Evolutionary conservation across 2,888 invertebrate genomes (phyloP).

Genomic region (Ectemnius continuus): DNA sequence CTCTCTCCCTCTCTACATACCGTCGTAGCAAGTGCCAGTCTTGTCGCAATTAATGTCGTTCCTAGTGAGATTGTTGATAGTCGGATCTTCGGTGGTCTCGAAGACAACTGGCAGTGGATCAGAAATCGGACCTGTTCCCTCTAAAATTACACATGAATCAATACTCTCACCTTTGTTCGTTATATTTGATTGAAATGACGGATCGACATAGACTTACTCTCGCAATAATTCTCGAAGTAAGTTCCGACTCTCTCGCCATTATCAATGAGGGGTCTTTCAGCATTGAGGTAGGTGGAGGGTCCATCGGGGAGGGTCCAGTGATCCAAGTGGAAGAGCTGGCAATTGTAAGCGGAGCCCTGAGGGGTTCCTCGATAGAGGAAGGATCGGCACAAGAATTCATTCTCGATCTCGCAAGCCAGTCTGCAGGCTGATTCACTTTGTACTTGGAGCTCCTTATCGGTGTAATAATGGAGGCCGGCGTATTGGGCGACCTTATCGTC

Average conservation of each 20-base stretch:
- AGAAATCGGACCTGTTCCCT: slow-evolving; percentile 71
- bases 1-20: slow-evolving; percentile 79
- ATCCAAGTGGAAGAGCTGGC: slow-evolving; percentile 94
- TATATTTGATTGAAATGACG: no score
- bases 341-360: slow-evolving; percentile 89
- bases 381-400: slow-evolving; percentile 94
- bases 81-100: slow-evolving; percentile 88
- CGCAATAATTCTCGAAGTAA: slow-evolving; percentile 94
- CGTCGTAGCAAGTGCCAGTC: slow-evolving; percentile 96
- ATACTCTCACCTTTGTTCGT: not conserved
- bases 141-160: slow-evolving; percentile 74
- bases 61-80: slow-evolving; percentile 86
- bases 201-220: slow-evolving; percentile 82
- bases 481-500: slow-evolving; percentile 96
- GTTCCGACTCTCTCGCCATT: slow-evolving; percentile 93
- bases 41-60: slow-evolving; percentile 92
- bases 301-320: slow-evolving; percentile 95
- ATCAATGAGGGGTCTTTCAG: slow-evolving; percentile 93
- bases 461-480: slow-evolving; percentile 94
- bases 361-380: slow-evolving; percentile 86
- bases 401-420: slow-evolving; percentile 94
- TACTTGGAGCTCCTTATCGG: slow-evolving; percentile 94
- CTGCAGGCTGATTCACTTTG: slow-evolving; percentile 93
- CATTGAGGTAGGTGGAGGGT: slow-evolving; percentile 93
- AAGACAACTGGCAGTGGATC: slow-evolving; percentile 86